Evolutionary conservation across 2,888 invertebrate species (phyloP), one percentile per base, ranked within the genome.

Genomic region (Erannis defoliaria): DNA sequence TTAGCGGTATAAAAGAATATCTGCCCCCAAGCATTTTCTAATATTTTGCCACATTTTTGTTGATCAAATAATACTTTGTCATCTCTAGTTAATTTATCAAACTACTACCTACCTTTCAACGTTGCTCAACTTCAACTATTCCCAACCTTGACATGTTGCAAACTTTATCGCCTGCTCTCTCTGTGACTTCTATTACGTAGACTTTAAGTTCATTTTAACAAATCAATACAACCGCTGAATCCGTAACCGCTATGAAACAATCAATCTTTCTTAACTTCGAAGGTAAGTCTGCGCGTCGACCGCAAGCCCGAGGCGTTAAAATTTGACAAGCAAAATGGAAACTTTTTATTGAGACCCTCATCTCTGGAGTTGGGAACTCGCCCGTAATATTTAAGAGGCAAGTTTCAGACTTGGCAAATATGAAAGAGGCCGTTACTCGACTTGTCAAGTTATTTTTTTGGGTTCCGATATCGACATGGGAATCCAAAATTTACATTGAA

Each of bases 291-390:
- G 46, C 54, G 54, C 56, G 40, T 43, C 64, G 59, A 59, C 42
- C 55, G 58, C 62, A 43, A 57, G 42, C 56, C 29, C 14, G 48
- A 31, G 62, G 68, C 54, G 50, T 60, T 68, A 68, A 69, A 80
- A 80, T 80, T 82, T 79, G 81, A 82, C 80, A 74, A 74, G 80
- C 68, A 75, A 80, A 80, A 78, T 80, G 75, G 66, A 77, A 84
- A 85, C 74, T 84, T 84, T 84, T 83, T 77, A 83, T 80, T 78
- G 70, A 70, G 67, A 29, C 71, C 69, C 77, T 75, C 79, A 74
- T 81, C 77, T 73, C 62, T 62, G 56, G 53, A 66, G 66, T 66
- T 62, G 38, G 18, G 46, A 68, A 67, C 70, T 71, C 62, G 48
- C 51, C 55, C 66, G 64, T 67, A 76, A 78, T 76, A 78, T 84